phyloP scores from a whole-genome alignment of 1,140 invertebrate genomes.

The Drosophila orosa region DNA sequence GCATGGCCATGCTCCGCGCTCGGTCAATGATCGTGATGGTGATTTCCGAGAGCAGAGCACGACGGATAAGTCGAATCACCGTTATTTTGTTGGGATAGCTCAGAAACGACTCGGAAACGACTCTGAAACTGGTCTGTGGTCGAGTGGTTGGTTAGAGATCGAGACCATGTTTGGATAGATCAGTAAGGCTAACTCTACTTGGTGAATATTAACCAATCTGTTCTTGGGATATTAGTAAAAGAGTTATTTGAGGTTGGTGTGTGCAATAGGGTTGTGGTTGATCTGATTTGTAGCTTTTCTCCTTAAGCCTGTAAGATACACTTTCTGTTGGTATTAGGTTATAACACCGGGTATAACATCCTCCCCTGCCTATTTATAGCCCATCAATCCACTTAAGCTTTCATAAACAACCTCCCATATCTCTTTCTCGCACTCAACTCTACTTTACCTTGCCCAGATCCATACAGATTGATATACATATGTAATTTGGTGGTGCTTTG shows the following conservation, averaged over 20 bases:
- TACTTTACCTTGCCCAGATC: not conserved
- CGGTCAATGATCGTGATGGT: constrained; percentile 67
- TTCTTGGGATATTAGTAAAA: not conserved
- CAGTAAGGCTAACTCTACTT: constrained; percentile 43
- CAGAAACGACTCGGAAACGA: constrained; percentile 54
- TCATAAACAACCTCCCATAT: constrained; percentile 8
- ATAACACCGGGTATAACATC: not conserved
- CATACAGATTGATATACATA: constrained; percentile 7
- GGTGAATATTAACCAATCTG: not conserved
- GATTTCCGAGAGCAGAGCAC: constrained; percentile 16
- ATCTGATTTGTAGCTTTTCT: not conserved
- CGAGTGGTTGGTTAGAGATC: constrained; percentile 1
- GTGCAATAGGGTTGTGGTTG: too few species aligned
- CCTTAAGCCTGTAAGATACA: not conserved
- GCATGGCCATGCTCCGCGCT: constrained; percentile 36
- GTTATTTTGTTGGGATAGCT: constrained; percentile 80
- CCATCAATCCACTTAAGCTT: constrained; percentile 14
- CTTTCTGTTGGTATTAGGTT: not conserved
- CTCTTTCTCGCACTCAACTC: not conserved
- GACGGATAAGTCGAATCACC: constrained; percentile 41
- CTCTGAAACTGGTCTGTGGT: constrained; percentile 52
- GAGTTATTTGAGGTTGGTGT: not conserved
- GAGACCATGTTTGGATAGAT: constrained; percentile 62
- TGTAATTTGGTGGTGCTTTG: not conserved
- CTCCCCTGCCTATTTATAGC: not conserved